Evolutionary conservation across 2,888 invertebrate species (phyloP).

Genomic region (Scaptomyza reducta): DNA sequence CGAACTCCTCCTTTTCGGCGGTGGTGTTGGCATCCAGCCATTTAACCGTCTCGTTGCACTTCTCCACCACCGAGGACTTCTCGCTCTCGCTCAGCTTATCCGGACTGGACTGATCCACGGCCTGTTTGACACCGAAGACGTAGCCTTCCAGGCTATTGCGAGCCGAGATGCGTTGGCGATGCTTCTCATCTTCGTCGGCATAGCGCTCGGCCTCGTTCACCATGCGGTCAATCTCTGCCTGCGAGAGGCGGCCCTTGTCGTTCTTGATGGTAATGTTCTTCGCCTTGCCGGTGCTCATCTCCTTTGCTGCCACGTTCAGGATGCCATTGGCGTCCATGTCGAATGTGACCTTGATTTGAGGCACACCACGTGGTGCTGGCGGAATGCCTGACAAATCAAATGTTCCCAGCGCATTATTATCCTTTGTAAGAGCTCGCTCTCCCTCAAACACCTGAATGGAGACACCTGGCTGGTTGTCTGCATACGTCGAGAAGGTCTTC

Average conservation of each 20-base stretch:
- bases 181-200: constrained; percentile 84
- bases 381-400: constrained; percentile 89
- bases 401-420: constrained; percentile 31
- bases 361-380: constrained; percentile 94
- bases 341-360: constrained; percentile 93
- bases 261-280: constrained; percentile 93
- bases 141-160: constrained; percentile 28
- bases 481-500: constrained; percentile 29
- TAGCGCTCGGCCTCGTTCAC: constrained; percentile 89
- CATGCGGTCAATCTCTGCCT: constrained; percentile 92
- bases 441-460: constrained; percentile 31
- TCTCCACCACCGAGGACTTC: constrained; percentile 87
- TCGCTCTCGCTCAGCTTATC: constrained; percentile 87
- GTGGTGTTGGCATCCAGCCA: constrained; percentile 91
- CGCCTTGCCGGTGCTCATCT: constrained; percentile 88
- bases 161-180: constrained; percentile 30
- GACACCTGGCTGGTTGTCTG: constrained; percentile 35
- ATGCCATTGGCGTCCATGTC: constrained; percentile 96
- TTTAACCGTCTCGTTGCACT: constrained; percentile 85
- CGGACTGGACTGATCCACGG: constrained; percentile 86
- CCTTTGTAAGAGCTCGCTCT: constrained; percentile 25
- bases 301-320: constrained; percentile 92
- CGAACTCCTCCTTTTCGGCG: constrained; percentile 90
- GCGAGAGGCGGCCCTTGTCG: constrained; percentile 91
- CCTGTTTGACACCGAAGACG: constrained; percentile 30